These are phyloP conservation scores for Chlorops oryzae DNA, from an alignment of 1,140 invertebrate species.

Conservation along the genomic window DNA sequence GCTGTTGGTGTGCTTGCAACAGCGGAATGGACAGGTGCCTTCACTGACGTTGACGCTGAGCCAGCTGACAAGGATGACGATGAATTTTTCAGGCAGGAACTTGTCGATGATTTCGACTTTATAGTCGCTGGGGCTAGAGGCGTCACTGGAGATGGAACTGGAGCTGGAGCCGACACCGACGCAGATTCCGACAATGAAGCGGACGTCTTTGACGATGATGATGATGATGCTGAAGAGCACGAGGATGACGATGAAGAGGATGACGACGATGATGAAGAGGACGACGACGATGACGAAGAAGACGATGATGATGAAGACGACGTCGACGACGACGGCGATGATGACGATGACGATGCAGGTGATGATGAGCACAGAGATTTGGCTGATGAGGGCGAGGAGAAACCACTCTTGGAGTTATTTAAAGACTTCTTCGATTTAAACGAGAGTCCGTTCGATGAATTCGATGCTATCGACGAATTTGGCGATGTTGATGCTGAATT, in stretches of 20 bases:
- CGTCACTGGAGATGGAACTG: not conserved
- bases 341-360: conserved; percentile 7
- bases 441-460: conserved; percentile 35
- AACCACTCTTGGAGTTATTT: conserved; percentile 20
- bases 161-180: not conserved
- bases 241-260: conserved; percentile 8
- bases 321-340: conserved; percentile 5
- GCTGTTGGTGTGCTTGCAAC: not conserved
- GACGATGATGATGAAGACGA: conserved; percentile 11
- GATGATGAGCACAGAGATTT: conserved; percentile 8
- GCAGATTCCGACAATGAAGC: conserved; percentile 1
- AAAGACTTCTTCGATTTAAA: conserved; percentile 32
- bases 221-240: not conserved
- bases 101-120: not conserved
- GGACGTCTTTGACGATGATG: conserved; percentile 1
- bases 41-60: not conserved
- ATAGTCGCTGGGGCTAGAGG: not conserved
- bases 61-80: not conserved
- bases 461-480: conserved; percentile 40
- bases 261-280: conserved; percentile 6
- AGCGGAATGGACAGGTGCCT: not conserved
- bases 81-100: not conserved
- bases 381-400: conserved; percentile 5
- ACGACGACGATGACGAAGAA: conserved; percentile 7
- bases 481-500: conserved; percentile 36